A percentile compares a stretch with the other conserved stretches of the same genome.
Conservation (phyloP, 2,113 vertebrate species). For the Nasalis larvatus region DNA sequence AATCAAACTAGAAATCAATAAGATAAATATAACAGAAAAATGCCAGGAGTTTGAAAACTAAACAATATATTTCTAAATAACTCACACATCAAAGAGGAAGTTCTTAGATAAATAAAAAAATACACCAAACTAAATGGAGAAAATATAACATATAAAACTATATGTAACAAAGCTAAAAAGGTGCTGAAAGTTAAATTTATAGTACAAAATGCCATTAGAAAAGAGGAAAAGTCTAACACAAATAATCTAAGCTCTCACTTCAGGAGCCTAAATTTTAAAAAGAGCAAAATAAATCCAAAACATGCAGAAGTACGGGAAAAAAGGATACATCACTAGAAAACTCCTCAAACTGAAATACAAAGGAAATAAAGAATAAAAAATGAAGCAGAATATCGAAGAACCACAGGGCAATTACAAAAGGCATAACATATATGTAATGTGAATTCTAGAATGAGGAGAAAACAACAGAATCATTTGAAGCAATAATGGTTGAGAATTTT, state of each 20-base stretch:
- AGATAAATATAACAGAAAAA: background rate
- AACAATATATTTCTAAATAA: background rate
- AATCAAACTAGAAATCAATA: background rate
- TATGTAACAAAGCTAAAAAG: background rate
- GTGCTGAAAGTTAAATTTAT: background rate
- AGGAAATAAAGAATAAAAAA: background rate
- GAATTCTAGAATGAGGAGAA: background rate
- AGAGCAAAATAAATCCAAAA: background rate
- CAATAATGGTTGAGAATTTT: background rate
- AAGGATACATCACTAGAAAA: background rate
- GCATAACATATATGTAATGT: background rate
- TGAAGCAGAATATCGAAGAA: background rate
- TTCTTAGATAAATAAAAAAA: background rate
- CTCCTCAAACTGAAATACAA: background rate
- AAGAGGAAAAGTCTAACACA: background rate
- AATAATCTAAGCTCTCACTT: background rate
- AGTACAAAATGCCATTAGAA: background rate
- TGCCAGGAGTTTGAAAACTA: background rate
- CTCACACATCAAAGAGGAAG: background rate
- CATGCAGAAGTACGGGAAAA: background rate
- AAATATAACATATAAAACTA: background rate
- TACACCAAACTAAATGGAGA: background rate
- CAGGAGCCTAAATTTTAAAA: background rate
- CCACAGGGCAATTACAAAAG: background rate
- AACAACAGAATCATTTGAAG: background rate